These are phyloP conservation scores for Neotoxoptera formosana DNA, from an alignment of 1,140 invertebrate genomes.

Conservation along the genomic window DNA sequence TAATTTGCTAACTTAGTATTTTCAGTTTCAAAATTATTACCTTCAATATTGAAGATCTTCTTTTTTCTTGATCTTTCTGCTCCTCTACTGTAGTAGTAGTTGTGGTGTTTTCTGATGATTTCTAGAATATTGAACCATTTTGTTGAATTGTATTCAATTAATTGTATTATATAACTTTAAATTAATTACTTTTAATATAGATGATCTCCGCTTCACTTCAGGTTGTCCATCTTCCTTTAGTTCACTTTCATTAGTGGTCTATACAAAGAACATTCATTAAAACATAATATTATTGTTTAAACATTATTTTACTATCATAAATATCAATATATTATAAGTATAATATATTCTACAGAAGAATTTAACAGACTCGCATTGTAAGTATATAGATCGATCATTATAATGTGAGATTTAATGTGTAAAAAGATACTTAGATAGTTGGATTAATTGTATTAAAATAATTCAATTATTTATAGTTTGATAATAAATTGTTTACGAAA, in stretches of 20 bases:
- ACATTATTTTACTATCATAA: background rate
- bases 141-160: background rate
- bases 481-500: background rate
- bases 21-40: background rate
- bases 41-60: conserved; percentile 48
- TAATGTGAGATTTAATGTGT: background rate
- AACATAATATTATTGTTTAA: background rate
- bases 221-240: background rate
- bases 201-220: conserved; percentile 45
- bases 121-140: background rate
- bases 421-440: background rate
- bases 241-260: background rate
- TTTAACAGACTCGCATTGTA: background rate
- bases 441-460: too few species aligned
- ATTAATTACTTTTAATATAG: conserved; percentile 24
- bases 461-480: background rate
- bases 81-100: conserved; percentile 17
- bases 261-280: background rate
- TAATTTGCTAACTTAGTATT: background rate
- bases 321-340: background rate
- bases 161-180: background rate
- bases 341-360: background rate
- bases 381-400: background rate
- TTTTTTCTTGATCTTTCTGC: conserved; percentile 57
- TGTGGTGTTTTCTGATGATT: background rate